These are phyloP conservation scores for Tenualosa ilisha DNA, from an alignment of 2,797 vertebrate genomes.

Conservation along the genomic window DNA sequence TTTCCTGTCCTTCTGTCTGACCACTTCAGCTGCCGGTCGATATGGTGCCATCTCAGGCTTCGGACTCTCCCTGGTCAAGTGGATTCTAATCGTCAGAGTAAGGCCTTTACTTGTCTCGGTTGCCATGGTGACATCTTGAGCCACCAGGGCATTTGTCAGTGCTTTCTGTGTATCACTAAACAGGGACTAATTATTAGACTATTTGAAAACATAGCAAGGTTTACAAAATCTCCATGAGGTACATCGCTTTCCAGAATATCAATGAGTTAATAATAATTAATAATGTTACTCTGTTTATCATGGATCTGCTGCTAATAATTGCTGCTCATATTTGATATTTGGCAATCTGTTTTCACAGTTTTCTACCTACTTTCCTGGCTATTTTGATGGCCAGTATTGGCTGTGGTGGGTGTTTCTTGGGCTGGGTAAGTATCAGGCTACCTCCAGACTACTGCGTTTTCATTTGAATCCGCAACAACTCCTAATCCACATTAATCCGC, in stretches of 20 bases:
- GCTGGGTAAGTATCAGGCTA: conserved; percentile 82
- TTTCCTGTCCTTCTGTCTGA: conserved; percentile 98
- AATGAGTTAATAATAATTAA: too few species aligned
- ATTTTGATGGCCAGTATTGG: conserved; percentile 99
- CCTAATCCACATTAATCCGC: too few species aligned
- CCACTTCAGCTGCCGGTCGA: conserved; percentile 93
- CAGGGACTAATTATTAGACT: background rate
- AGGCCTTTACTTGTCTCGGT: conserved; percentile 53
- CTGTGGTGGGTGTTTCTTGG: conserved; percentile 99
- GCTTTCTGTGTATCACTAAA: background rate
- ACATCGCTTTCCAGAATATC: background rate
- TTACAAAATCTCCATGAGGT: background rate
- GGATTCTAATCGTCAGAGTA: conserved; percentile 98
- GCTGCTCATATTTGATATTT: conserved; percentile 19
- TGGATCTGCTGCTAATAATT: background rate
- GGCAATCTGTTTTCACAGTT: conserved; percentile 73
- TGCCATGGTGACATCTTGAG: background rate
- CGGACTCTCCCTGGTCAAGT: conserved; percentile 96
- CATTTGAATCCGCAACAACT: too few species aligned
- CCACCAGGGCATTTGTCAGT: background rate
- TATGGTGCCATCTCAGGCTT: conserved; percentile 98
- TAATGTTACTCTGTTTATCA: background rate
- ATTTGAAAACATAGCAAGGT: background rate
- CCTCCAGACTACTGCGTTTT: too few species aligned
- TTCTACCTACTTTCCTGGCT: conserved; percentile 96